Evolutionary conservation across 2,888 invertebrate species (phyloP).

Genomic region (Dascillus cervinus): DNA sequence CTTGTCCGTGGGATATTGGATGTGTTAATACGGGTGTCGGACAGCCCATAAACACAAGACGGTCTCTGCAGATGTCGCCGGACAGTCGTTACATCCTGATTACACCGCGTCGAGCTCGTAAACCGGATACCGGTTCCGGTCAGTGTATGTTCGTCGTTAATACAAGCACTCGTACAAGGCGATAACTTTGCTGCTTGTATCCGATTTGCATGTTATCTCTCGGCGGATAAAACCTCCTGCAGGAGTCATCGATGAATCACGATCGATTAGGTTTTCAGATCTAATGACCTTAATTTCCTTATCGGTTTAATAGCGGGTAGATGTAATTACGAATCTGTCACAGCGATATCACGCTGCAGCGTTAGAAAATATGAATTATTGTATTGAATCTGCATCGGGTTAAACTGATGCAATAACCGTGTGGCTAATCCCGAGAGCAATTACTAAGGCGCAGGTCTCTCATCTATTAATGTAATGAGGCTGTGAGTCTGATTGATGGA

Average conservation of each 20-base stretch:
- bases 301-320: too few species aligned
- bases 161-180: constrained; percentile 13
- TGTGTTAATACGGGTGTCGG: constrained; percentile 44
- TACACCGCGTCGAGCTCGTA: constrained; percentile 32
- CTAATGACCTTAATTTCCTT: too few species aligned
- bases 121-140: constrained; percentile 27
- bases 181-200: constrained; percentile 20
- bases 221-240: too few species aligned
- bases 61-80: constrained; percentile 40
- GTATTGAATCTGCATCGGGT: constrained; percentile 23
- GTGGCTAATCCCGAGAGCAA: constrained; percentile 35
- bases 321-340: too few species aligned
- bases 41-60: constrained; percentile 43
- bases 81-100: constrained; percentile 40
- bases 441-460: constrained; percentile 35
- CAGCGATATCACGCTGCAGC: not conserved
- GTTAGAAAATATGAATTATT: constrained; percentile 23
- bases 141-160: constrained; percentile 15
- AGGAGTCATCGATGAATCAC: too few species aligned
- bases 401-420: constrained; percentile 33
- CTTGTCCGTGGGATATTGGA: constrained; percentile 42
- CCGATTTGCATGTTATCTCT: constrained; percentile 13
- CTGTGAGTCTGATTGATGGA: constrained; percentile 33
- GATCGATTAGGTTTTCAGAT: too few species aligned
- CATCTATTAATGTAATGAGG: constrained; percentile 38